Conservation (phyloP, 2,797 vertebrate species). For the Centroberyx gerrardi region DNA sequence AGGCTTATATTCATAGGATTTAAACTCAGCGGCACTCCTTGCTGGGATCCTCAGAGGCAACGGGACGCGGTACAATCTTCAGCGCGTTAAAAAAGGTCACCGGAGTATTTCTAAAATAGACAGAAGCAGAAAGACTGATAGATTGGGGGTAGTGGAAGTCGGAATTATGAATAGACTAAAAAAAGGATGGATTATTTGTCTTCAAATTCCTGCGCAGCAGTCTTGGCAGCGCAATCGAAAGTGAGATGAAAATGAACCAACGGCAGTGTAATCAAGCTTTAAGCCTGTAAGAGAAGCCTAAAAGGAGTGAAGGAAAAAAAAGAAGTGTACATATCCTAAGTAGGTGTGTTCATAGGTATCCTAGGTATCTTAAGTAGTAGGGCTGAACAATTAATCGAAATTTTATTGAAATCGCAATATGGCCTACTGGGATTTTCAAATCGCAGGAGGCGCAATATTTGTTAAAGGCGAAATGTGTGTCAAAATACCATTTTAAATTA, state of each 20-base stretch:
- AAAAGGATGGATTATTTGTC: background rate
- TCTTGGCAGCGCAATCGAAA: slow-evolving; percentile 18
- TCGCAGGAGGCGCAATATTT: no score
- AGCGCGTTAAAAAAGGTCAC: slow-evolving; percentile 1
- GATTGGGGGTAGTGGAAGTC: background rate
- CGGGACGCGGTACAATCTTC: background rate
- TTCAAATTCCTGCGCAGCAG: background rate
- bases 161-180: background rate
- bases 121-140: background rate
- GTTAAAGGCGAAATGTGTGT: no score
- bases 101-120: background rate
- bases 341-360: no score
- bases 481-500: no score
- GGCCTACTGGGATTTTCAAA: no score
- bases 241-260: slow-evolving; percentile 17
- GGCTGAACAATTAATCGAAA: no score
- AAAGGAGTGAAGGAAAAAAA: no score
- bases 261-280: background rate
- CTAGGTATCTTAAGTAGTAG: no score
- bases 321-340: no score
- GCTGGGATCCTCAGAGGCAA: background rate
- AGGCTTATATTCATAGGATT: slow-evolving; percentile 15
- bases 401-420: no score
- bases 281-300: background rate
- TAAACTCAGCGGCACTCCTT: background rate